phyloP scores from a whole-genome alignment of 2,797 vertebrate species.

The Brachyrhaphis roseni region DNA sequence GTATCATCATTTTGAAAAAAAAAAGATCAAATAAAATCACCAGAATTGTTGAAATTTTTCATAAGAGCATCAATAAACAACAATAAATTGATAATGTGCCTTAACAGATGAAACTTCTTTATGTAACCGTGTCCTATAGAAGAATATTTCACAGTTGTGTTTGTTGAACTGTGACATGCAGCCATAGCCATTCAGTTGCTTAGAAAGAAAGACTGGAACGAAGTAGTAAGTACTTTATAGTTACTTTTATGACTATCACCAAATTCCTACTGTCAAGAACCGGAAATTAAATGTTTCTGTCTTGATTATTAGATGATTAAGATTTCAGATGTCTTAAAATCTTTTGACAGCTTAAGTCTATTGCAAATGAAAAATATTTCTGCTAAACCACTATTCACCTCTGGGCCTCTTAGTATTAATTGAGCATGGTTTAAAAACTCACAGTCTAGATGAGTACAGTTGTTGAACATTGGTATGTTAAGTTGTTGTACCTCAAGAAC shows the following conservation, averaged over 20 bases:
- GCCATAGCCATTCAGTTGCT: too few species aligned
- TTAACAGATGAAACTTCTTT: background rate
- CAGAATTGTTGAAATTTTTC: background rate
- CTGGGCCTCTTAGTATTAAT: background rate
- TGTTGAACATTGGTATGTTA: background rate
- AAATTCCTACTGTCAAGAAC: background rate
- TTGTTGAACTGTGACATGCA: background rate
- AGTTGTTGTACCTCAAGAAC: background rate
- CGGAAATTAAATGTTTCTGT: background rate
- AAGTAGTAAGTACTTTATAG: background rate
- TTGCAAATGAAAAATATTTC: background rate
- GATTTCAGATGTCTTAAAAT: background rate
- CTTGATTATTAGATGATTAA: background rate
- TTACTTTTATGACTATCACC: background rate
- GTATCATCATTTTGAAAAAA: background rate
- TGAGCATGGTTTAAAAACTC: background rate
- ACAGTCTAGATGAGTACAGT: background rate
- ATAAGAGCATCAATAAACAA: background rate
- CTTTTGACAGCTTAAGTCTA: background rate
- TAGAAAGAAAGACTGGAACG: background rate
- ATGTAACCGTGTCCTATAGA: background rate
- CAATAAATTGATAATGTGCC: background rate
- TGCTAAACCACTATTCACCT: background rate
- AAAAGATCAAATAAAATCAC: background rate
- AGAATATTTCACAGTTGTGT: background rate